Percentiles rank a stretch among this genome's conserved stretches.
These are phyloP conservation scores for Sarcophaga variegata DNA, from an alignment of 2,888 invertebrate genomes.

Conservation along the genomic window DNA sequence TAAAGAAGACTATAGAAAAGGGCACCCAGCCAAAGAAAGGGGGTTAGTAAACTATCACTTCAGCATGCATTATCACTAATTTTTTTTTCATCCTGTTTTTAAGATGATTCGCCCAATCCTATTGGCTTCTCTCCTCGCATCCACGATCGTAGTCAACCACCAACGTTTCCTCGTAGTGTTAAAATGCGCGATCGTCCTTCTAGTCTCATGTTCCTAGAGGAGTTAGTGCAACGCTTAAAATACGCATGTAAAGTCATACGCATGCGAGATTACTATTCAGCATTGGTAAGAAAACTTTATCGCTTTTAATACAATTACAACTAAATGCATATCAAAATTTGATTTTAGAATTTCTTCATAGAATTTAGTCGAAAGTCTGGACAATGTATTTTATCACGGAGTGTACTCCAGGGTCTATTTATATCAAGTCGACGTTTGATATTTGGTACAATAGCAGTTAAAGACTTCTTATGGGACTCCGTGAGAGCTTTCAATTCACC, in stretches of 20 bases:
- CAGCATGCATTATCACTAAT: slow-evolving; percentile 48
- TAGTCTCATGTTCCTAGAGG: slow-evolving; percentile 89
- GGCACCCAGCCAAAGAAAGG: slow-evolving; percentile 86
- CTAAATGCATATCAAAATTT: neutral
- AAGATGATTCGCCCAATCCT: slow-evolving; percentile 87
- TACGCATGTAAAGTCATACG: slow-evolving; percentile 91
- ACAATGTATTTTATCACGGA: slow-evolving; percentile 95
- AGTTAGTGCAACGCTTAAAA: slow-evolving; percentile 90
- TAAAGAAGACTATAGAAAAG: slow-evolving; percentile 88
- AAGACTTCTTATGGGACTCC: slow-evolving; percentile 93
- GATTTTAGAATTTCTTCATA: slow-evolving; percentile 92
- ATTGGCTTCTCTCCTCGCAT: slow-evolving; percentile 98
- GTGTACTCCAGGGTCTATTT: slow-evolving; percentile 92
- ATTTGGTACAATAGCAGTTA: slow-evolving; percentile 83
- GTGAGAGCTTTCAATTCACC: slow-evolving; percentile 94
- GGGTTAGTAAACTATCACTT: slow-evolving; percentile 71
- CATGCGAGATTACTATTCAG: slow-evolving; percentile 90
- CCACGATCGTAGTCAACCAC: slow-evolving; percentile 97
- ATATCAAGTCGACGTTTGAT: slow-evolving; percentile 81
- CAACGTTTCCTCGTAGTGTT: slow-evolving; percentile 98
- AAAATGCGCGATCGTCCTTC: slow-evolving; percentile 89
- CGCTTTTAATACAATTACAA: neutral
- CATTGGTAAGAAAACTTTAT: slow-evolving; percentile 85
- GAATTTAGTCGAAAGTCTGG: slow-evolving; percentile 93
- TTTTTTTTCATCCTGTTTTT: slow-evolving; percentile 23